A percentile compares a stretch with the other conserved stretches of the same genome.
These are phyloP conservation scores for Pseudochaenichthys georgianus DNA, from an alignment of 2,797 vertebrate genomes.

Conservation along the genomic window DNA sequence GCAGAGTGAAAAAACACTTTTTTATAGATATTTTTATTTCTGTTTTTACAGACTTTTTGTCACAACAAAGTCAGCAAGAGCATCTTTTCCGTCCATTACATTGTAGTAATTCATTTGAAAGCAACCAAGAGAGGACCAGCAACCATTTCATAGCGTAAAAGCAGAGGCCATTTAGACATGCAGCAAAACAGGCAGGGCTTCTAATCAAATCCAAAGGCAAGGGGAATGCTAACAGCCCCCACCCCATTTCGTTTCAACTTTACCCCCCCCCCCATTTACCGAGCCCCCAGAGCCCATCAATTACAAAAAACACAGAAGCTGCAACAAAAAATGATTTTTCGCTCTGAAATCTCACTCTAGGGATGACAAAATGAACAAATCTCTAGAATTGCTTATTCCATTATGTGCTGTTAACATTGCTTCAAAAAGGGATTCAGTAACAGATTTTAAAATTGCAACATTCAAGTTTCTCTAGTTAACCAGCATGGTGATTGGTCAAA, in stretches of 20 bases:
- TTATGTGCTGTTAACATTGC: conserved; percentile 45
- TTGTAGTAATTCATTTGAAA: conserved; percentile 71
- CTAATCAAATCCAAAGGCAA: conserved; percentile 64
- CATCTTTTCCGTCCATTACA: conserved; percentile 72
- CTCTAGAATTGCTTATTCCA: conserved; percentile 58
- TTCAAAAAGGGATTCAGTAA: conserved; percentile 44
- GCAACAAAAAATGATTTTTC: conserved; percentile 43
- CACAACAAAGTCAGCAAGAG: conserved; percentile 86
- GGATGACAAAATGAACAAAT: conserved; percentile 42
- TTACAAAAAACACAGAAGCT: conserved; percentile 65
- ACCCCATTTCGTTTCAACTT: conserved; percentile 46
- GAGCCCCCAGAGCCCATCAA: conserved; percentile 36
- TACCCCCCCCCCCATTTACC: conserved; percentile 42
- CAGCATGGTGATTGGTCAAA: conserved; percentile 77
- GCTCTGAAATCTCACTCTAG: conserved; percentile 50
- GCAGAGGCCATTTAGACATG: conserved; percentile 83
- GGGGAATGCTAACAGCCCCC: conserved; percentile 42
- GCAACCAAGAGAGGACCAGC: conserved; percentile 73
- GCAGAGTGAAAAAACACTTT: conserved; percentile 9
- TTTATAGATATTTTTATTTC: conserved; percentile 70
- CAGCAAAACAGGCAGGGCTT: conserved; percentile 72
- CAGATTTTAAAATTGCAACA: conserved; percentile 62
- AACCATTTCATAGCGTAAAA: conserved; percentile 72
- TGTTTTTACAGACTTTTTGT: conserved; percentile 84
- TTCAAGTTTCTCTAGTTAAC: conserved; percentile 76